phyloP scores from a whole-genome alignment of 2,113 vertebrate species.

The Elaphurus davidianus region DNA sequence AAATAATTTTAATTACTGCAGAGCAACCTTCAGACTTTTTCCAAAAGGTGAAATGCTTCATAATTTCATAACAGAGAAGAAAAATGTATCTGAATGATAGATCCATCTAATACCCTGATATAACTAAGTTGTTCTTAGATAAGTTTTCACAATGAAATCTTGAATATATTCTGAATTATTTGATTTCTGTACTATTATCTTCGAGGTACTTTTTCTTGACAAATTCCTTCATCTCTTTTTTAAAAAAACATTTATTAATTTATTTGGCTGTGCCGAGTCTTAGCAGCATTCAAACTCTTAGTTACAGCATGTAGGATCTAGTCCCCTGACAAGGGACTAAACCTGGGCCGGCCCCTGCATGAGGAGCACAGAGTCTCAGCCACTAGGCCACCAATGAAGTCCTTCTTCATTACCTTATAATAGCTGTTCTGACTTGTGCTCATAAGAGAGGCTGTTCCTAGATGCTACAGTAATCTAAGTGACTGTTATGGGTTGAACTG shows the following conservation, averaged over 20 bases:
- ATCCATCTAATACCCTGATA: neutral
- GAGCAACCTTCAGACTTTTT: neutral
- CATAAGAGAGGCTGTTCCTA: neutral
- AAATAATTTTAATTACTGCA: neutral
- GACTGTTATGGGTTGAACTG: neutral
- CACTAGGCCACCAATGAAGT: neutral
- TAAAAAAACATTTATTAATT: neutral
- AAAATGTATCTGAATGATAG: neutral
- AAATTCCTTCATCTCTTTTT: neutral
- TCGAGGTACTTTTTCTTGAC: neutral
- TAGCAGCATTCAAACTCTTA: neutral
- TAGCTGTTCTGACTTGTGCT: neutral
- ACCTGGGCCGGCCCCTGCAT: neutral
- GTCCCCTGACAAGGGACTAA: neutral
- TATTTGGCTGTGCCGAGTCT: neutral
- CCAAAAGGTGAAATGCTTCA: conserved; percentile 1
- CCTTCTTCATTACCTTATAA: conserved; percentile 1
- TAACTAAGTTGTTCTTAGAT: neutral
- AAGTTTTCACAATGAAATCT: conserved; percentile 21
- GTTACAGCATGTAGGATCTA: neutral
- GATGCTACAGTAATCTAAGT: neutral
- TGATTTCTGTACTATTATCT: conserved; percentile 18
- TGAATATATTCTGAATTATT: neutral
- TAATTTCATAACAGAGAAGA: conserved; percentile 5
- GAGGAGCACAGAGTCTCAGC: neutral